Evolutionary conservation across 2,888 invertebrate species (phyloP).

Genomic region (Plagodis pulveraria): DNA sequence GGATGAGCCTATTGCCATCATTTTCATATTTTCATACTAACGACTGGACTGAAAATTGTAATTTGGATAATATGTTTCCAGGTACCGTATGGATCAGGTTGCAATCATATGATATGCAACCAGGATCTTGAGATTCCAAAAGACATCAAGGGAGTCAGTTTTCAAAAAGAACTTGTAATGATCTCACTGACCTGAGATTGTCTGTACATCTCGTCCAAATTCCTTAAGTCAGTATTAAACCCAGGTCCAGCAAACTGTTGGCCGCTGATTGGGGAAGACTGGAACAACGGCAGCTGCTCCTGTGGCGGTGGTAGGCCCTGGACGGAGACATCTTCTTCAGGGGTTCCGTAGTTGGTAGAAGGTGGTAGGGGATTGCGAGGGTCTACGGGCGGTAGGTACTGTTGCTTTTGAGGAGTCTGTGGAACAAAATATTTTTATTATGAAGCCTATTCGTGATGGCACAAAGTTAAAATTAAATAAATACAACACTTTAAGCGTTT

Average conservation of each 20-base stretch:
- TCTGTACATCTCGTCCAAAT: conserved; percentile 60
- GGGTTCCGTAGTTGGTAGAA: conserved; percentile 48
- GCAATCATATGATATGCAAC: no score
- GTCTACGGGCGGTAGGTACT: conserved; percentile 64
- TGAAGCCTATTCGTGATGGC: no score
- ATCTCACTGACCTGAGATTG: conserved; percentile 55
- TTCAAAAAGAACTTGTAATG: neutral
- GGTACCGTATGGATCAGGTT: no score
- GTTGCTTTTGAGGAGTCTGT: conserved; percentile 45
- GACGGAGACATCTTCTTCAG: conserved; percentile 69
- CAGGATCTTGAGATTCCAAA: no score
- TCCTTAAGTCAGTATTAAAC: conserved; percentile 64
- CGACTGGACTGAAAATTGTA: no score
- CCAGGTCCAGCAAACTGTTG: conserved; percentile 67
- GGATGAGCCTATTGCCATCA: neutral
- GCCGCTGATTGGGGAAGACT: conserved; percentile 70
- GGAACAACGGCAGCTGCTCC: conserved; percentile 71
- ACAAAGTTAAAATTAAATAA: no score
- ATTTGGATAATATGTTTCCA: no score
- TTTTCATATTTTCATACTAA: no score
- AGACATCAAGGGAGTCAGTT: neutral
- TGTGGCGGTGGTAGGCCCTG: conserved; percentile 68
- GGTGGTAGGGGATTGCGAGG: conserved; percentile 55
- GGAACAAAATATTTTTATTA: neutral
- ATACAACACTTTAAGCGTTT: no score